phyloP scores from a whole-genome alignment of 92 coral and sea anemone genomes.

The Pocillopora grandis region DNA sequence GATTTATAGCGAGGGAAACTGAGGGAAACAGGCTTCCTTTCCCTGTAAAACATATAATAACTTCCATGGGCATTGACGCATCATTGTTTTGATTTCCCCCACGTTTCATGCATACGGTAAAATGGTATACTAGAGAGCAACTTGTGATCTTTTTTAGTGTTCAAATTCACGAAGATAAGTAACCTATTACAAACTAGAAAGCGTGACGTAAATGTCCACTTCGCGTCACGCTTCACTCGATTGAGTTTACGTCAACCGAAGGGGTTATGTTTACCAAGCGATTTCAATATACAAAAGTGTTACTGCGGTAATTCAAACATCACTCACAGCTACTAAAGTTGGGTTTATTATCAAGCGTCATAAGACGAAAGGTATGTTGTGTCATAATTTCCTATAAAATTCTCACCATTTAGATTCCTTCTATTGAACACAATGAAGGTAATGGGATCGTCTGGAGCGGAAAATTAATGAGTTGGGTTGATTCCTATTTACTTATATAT shows the following conservation, averaged over 20 bases:
- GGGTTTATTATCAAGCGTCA: not conserved
- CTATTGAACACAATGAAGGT: not conserved
- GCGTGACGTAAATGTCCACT: slow-evolving; percentile 2
- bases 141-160: too few relatives aligned
- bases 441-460: too few relatives aligned
- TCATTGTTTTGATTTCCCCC: too few relatives aligned
- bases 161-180: too few relatives aligned
- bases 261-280: slow-evolving; percentile 14
- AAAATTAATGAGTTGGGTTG: too few relatives aligned
- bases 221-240: not conserved
- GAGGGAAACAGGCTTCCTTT: too few relatives aligned
- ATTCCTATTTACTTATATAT: not conserved
- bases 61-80: too few relatives aligned
- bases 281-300: not conserved
- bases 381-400: not conserved
- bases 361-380: slow-evolving; percentile 14
- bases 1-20: too few relatives aligned
- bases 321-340: not conserved
- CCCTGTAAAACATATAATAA: too few relatives aligned
- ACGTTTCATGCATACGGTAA: too few relatives aligned
- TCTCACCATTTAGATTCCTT: not conserved
- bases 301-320: slow-evolving; percentile 3
- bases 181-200: not conserved
- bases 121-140: too few relatives aligned
- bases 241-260: slow-evolving; percentile 11